Evolutionary conservation across 2,888 invertebrate genomes (phyloP).

Genomic region (Drosophila affinis): DNA sequence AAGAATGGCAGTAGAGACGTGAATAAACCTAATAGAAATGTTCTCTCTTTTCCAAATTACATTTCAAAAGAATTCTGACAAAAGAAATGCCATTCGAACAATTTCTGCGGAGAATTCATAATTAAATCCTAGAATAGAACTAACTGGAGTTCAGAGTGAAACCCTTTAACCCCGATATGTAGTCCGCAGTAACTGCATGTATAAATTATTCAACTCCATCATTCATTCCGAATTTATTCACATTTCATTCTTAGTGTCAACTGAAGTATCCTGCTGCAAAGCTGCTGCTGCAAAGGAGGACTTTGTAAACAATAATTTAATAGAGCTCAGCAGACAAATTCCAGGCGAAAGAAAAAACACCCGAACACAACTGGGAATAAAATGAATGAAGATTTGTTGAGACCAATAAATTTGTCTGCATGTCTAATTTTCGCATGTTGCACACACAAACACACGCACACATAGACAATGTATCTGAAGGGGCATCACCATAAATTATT

Average conservation of each 20-base stretch:
- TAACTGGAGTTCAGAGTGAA: neutral
- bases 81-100: no score
- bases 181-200: neutral
- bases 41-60: no score
- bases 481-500: constrained; percentile 77
- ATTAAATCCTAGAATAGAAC: neutral
- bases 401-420: constrained; percentile 77
- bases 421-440: constrained; percentile 76
- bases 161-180: neutral
- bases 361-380: constrained; percentile 22
- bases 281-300: neutral
- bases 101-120: no score
- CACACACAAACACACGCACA: constrained; percentile 33
- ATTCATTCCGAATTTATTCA: constrained; percentile 14
- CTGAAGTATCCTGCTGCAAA: constrained; percentile 15
- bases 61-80: no score
- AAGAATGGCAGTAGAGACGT: no score
- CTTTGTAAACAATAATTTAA: constrained; percentile 66
- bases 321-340: constrained; percentile 48
- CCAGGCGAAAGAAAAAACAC: constrained; percentile 15
- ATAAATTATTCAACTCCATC: neutral
- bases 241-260: constrained; percentile 53
- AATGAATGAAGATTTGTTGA: constrained; percentile 70
- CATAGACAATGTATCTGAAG: constrained; percentile 37
- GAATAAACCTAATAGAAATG: no score